Percentiles rank a stretch among this genome's conserved stretches.
Evolutionary conservation across 2,888 invertebrate genomes (phyloP).

Genomic region (Spodoptera exigua): DNA sequence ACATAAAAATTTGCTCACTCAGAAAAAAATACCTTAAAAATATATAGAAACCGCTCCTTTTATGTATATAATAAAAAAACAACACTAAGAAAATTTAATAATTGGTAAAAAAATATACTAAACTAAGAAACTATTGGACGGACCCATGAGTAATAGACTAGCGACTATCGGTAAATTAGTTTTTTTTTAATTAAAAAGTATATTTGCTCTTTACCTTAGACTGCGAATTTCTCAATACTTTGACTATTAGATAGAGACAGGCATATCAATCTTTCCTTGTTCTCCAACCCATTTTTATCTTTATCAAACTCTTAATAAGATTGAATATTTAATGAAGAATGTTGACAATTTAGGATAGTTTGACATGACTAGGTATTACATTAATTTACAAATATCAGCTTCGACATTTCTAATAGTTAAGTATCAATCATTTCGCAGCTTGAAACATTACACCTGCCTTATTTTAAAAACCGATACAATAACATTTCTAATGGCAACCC

Average conservation of each 20-base stretch:
- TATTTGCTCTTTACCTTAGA: constrained; percentile 32
- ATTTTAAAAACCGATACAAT: constrained; percentile 56
- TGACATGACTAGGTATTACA: no score
- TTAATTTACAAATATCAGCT: no score
- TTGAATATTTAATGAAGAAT: no score
- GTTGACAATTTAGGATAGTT: no score
- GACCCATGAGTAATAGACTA: constrained; percentile 66
- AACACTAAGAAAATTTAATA: constrained; percentile 56
- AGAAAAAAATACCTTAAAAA: constrained; percentile 39
- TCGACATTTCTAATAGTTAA: constrained; percentile 31
- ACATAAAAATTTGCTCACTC: constrained; percentile 17
- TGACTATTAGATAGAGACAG: constrained; percentile 14
- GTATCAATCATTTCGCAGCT: constrained; percentile 43
- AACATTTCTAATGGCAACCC: constrained; percentile 71
- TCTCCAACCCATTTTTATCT: no score
- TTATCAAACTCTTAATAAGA: no score
- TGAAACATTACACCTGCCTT: constrained; percentile 45
- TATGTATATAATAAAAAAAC: constrained; percentile 45
- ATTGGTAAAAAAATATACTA: constrained; percentile 60
- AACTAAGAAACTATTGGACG: constrained; percentile 65
- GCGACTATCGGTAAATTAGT: constrained; percentile 60
- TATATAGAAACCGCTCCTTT: constrained; percentile 56
- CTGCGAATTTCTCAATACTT: constrained; percentile 47
- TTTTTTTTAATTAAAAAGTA: constrained; percentile 43
- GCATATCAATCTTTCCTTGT: no score